A percentile compares a stretch with the other conserved stretches of the same genome.
These are phyloP conservation scores for Serilophus lunatus DNA, from an alignment of 2,113 vertebrate genomes.

Conservation along the genomic window DNA sequence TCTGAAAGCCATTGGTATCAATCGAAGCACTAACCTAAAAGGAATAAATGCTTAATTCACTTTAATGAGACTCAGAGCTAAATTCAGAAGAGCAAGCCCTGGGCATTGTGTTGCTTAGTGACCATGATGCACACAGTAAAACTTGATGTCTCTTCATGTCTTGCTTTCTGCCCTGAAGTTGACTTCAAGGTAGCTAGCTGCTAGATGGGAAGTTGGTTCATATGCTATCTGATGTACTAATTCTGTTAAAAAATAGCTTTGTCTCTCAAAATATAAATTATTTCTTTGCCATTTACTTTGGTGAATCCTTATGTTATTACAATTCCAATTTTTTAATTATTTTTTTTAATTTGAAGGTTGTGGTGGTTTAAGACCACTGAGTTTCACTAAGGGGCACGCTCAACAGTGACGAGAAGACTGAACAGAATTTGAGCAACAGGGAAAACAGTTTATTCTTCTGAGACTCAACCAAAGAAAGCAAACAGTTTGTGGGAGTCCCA, in stretches of 20 bases:
- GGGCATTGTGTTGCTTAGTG: not conserved
- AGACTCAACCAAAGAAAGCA: too few species aligned
- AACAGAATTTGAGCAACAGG: too few species aligned
- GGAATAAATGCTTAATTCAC: not conserved
- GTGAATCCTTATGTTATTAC: not conserved
- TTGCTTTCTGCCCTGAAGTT: not conserved
- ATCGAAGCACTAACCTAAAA: not conserved
- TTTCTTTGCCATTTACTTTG: not conserved
- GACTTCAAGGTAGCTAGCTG: not conserved
- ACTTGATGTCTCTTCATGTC: not conserved
- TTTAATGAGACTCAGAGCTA: not conserved
- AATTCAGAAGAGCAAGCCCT: not conserved
- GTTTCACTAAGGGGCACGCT: too few species aligned
- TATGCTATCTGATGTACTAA: not conserved
- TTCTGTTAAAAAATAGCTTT: not conserved
- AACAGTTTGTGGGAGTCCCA: too few species aligned
- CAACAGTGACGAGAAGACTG: too few species aligned
- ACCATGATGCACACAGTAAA: not conserved
- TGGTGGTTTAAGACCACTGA: too few species aligned
- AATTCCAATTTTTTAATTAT: not conserved
- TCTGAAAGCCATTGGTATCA: not conserved
- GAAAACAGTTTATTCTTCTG: too few species aligned
- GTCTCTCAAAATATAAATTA: not conserved
- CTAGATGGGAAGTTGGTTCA: not conserved
- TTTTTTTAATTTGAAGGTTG: not conserved